A percentile compares a stretch with the other conserved stretches of the same genome.
phyloP scores from a whole-genome alignment of 2,888 invertebrate species.

The Nymphalis urticae region DNA sequence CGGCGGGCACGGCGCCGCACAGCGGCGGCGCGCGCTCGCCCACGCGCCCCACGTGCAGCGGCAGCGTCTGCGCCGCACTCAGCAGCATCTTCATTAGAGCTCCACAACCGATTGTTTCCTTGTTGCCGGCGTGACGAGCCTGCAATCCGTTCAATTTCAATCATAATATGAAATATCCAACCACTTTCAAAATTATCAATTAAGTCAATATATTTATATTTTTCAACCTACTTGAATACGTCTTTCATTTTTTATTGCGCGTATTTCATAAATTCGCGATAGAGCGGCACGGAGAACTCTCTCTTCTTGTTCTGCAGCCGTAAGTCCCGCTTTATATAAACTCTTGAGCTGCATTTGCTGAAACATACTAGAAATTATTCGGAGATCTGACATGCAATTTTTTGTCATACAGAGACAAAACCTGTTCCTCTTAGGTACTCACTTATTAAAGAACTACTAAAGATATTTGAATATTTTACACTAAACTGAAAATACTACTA shows the following conservation, averaged over 20 bases:
- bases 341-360: slow-evolving; percentile 86
- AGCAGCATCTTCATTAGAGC: slow-evolving; percentile 97
- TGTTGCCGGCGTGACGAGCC: slow-evolving; percentile 92
- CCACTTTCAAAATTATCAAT: too few species aligned
- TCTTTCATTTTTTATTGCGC: slow-evolving; percentile 92
- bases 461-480: too few species aligned
- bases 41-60: slow-evolving; percentile 94
- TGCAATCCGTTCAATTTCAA: slow-evolving; percentile 45
- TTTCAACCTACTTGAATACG: slow-evolving; percentile 84
- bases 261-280: slow-evolving; percentile 93
- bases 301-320: slow-evolving; percentile 93
- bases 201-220: too few species aligned
- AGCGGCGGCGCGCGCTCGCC: slow-evolving; percentile 93
- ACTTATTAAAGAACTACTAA: too few species aligned
- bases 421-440: too few species aligned
- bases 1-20: slow-evolving; percentile 94
- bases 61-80: slow-evolving; percentile 94
- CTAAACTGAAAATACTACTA: too few species aligned
- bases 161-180: background rate
- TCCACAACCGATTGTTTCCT: slow-evolving; percentile 95
- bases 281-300: slow-evolving; percentile 90
- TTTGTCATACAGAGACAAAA: slow-evolving; percentile 33
- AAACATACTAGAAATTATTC: slow-evolving; percentile 12
- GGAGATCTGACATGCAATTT: too few species aligned
- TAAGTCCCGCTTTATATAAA: slow-evolving; percentile 89